Conservation (phyloP, 2,113 vertebrate genomes). For the Pelobates fuscus region DNA sequence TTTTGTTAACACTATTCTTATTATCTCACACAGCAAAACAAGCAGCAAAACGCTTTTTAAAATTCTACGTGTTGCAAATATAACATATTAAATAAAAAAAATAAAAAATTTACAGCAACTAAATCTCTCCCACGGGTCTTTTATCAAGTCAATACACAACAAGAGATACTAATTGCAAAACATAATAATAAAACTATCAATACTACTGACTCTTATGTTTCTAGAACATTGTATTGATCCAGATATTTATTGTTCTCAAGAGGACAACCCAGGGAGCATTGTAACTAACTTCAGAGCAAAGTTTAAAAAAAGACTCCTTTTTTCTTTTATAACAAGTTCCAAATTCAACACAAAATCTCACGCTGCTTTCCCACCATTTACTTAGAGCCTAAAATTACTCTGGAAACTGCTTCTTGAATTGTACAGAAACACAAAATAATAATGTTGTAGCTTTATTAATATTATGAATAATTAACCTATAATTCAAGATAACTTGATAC, state of each 20-base stretch:
- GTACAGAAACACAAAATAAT: neutral
- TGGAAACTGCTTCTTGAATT: neutral
- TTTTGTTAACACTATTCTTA: too few relatives aligned
- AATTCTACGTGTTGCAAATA: neutral
- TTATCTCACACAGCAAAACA: neutral
- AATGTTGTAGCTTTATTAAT: slow-evolving; percentile 28
- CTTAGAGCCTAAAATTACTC: neutral
- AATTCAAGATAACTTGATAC: neutral
- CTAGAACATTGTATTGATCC: slow-evolving; percentile 34
- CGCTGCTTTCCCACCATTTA: neutral
- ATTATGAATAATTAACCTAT: slow-evolving; percentile 11
- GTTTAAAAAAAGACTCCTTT: neutral
- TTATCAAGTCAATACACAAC: slow-evolving; percentile 11
- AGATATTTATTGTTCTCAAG: slow-evolving; percentile 29
- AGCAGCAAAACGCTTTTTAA: neutral
- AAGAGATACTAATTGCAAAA: slow-evolving; percentile 29
- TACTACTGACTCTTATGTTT: slow-evolving; percentile 21
- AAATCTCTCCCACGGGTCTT: neutral
- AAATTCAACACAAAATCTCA: neutral
- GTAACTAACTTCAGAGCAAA: neutral
- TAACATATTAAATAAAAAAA: neutral
- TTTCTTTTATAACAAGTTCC: neutral
- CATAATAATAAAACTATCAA: slow-evolving; percentile 36
- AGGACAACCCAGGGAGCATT: neutral
- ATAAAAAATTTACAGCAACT: neutral